Evolutionary conservation across 2,797 vertebrate species (phyloP), one percentile per base, ranked within the genome.

Genomic region (Carapus acus): DNA sequence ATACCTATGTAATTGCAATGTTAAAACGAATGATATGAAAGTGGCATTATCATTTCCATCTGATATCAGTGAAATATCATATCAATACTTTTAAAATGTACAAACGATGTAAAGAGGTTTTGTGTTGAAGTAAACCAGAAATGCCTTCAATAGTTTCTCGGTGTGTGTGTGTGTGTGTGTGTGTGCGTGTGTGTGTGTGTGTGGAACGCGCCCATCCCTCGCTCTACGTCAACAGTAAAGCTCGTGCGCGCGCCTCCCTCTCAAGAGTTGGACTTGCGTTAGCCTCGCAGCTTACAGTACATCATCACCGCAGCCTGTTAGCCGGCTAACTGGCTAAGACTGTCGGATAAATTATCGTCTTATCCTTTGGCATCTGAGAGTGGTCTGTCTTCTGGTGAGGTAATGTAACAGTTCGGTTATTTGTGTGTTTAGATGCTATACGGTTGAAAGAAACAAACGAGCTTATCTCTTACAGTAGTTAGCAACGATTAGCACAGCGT

Each of bases 271-370:
- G 76, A 73, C 68, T 73, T 67, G 37, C 34, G 56, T 15, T 27
- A 48, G 67, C 65, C 23, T 18, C 55, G 67, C 67, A 74, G 78
- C 76, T 64, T 73, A 61, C 65, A 73, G 73, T 79, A 56, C 41
- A 55, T 22, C 29, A 37, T 64, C 31, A 54, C 67, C 23, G 8
- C 23, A 69, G 71, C 59, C 63, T 70, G 47, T 38, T 70, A 73
- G 68, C 77, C 13, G 52, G 67, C 60, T 77, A 65, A 50, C 66
- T 68, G 52, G 20, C 63, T 44, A 13, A 38, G 50, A 49, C 49
- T 42, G 61, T 74, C 31, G 55, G 60, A 69, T 19, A 54, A 60
- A 64, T n/a, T 43, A 3, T n/a, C 62, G 1, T 59, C 18, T 22
- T 47, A n/a, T 2, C 21, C 9, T 5, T 39, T 45, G 4, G 38